These are phyloP conservation scores for Pempheris klunzingeri DNA, from an alignment of 2,797 vertebrate genomes.

Conservation along the genomic window DNA sequence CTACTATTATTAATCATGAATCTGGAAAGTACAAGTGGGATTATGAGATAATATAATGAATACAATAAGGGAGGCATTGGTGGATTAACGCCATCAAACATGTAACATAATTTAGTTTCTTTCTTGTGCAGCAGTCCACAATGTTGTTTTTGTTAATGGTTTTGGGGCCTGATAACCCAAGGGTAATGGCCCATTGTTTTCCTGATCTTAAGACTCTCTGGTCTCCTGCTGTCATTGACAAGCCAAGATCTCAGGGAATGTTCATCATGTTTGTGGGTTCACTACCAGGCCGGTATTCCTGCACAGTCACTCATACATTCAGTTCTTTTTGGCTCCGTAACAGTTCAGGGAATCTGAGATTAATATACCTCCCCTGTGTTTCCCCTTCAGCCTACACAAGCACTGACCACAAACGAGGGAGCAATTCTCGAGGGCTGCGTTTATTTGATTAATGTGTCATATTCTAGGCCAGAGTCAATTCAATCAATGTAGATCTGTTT, in stretches of 20 bases:
- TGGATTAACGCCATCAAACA: constrained; percentile 43
- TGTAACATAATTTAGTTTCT: constrained; percentile 51
- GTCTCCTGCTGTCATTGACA: constrained; percentile 64
- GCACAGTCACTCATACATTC: constrained; percentile 53
- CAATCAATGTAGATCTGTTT: constrained; percentile 43
- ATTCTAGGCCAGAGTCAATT: constrained; percentile 57
- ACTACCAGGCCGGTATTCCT: constrained; percentile 70
- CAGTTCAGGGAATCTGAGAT: constrained; percentile 62
- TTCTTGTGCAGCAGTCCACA: constrained; percentile 41
- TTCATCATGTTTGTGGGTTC: constrained; percentile 74
- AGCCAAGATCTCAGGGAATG: constrained; percentile 58
- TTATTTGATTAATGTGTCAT: constrained; percentile 66
- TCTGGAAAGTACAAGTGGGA: constrained; percentile 45
- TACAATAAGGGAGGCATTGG: constrained; percentile 47
- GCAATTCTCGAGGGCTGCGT: constrained; percentile 44
- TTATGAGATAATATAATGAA: constrained; percentile 52
- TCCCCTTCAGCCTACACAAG: constrained; percentile 54
- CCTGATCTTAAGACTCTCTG: constrained; percentile 59
- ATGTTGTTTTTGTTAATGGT: constrained; percentile 70
- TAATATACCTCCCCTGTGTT: constrained; percentile 63
- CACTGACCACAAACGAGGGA: constrained; percentile 60
- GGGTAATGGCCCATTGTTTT: constrained; percentile 77
- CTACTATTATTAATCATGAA: constrained; percentile 57
- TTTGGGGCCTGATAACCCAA: constrained; percentile 67
- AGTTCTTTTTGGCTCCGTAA: constrained; percentile 46